Conservation (phyloP, 2,113 vertebrate species). For the Tringa solitaria region DNA sequence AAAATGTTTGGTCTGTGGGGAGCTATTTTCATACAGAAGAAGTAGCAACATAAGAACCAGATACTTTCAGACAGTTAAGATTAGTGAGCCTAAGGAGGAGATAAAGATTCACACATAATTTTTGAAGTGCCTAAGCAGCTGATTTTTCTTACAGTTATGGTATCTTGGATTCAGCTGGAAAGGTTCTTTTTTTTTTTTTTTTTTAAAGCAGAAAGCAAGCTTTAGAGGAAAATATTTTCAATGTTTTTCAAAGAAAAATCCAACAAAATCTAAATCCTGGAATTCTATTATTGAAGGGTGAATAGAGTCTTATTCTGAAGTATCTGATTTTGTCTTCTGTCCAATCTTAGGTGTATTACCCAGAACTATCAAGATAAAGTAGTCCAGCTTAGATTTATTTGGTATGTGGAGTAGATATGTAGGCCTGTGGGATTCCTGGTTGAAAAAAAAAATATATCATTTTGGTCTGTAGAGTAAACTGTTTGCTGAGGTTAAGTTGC, state of each 20-base stretch:
- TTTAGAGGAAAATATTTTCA: not conserved
- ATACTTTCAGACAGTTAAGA: not conserved
- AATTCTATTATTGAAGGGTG: not conserved
- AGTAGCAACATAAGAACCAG: rapidly evolving
- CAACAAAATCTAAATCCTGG: not conserved
- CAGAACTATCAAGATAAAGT: not conserved
- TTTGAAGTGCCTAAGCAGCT: not conserved
- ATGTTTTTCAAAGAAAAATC: not conserved
- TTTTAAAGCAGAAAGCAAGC: not conserved
- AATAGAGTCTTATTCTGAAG: not conserved
- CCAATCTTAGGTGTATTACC: not conserved
- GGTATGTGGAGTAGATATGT: not conserved
- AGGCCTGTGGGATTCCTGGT: not conserved
- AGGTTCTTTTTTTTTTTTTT: not conserved
- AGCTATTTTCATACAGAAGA: not conserved
- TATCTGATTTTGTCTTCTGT: not conserved
- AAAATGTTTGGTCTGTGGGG: not conserved
- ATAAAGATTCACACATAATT: not conserved
- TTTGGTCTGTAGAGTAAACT: not conserved
- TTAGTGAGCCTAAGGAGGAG: not conserved
- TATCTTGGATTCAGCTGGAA: not conserved
- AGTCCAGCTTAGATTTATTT: not conserved
- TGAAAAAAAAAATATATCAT: not conserved
- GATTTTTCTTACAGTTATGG: not conserved
- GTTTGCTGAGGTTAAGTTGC: not conserved